Percentiles rank a stretch among this genome's conserved stretches.
Conservation (phyloP, 2,888 invertebrate species). For the Congeria kusceri region DNA sequence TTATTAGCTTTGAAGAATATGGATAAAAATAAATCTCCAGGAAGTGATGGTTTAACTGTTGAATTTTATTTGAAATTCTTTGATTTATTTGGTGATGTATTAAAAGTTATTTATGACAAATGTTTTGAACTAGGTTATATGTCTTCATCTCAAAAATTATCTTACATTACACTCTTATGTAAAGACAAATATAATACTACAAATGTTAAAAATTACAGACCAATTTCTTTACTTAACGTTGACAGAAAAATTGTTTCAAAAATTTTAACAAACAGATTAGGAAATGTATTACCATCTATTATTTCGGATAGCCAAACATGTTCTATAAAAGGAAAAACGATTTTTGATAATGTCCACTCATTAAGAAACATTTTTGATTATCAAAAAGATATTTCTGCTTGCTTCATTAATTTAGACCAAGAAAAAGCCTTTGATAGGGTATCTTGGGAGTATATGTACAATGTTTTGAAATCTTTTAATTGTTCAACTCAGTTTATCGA, state of each 20-base stretch:
- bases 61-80: conserved; percentile 40
- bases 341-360: conserved; percentile 61
- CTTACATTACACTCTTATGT: no score
- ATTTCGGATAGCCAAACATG: conserved; percentile 65
- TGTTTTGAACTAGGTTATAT: conserved; percentile 16
- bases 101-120: conserved; percentile 15
- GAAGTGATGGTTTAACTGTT: no score
- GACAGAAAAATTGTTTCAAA: conserved; percentile 66
- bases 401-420: no score
- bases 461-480: conserved; percentile 50
- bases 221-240: no score
- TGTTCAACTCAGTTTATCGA: conserved; percentile 56
- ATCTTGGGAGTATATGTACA: conserved; percentile 53
- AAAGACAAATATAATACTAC: no score
- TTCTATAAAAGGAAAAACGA: conserved; percentile 61
- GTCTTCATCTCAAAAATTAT: no score
- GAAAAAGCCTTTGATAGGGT: conserved; percentile 69
- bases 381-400: no score
- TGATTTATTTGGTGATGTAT: conserved; percentile 32
- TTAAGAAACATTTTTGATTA: conserved; percentile 53
- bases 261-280: conserved; percentile 53
- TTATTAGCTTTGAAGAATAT: conserved; percentile 3
- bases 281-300: conserved; percentile 39
- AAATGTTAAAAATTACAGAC: no score
- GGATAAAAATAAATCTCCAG: conserved; percentile 28